Conservation (phyloP, 2,888 invertebrate genomes). For the Dysmachus trigonus region DNA sequence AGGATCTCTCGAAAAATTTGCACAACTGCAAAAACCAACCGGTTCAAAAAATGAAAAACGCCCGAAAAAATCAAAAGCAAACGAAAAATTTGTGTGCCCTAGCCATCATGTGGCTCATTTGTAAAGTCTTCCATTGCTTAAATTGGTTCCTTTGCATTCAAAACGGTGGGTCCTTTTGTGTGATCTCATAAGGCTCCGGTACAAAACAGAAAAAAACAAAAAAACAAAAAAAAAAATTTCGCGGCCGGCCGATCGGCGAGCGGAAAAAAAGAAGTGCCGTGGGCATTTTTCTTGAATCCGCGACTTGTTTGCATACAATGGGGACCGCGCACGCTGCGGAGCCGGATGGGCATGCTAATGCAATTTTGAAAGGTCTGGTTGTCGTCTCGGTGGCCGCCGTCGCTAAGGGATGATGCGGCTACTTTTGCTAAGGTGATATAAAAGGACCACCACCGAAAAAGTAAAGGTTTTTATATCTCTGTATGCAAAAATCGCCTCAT, state of each 20-base stretch:
- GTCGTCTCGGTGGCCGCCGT: background rate
- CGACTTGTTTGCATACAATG: conserved; percentile 44
- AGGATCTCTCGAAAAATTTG: conserved; percentile 16
- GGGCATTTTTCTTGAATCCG: conserved; percentile 26
- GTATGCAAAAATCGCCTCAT: conserved; percentile 21
- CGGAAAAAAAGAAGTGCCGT: background rate
- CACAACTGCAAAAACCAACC: conserved; percentile 40
- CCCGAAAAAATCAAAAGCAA: conserved; percentile 22
- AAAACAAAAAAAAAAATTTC: background rate
- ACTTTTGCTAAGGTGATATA: background rate
- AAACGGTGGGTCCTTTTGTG: conserved; percentile 31
- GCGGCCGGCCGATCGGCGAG: background rate
- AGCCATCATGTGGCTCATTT: conserved; percentile 36
- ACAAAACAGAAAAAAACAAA: background rate
- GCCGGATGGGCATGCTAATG: conserved; percentile 13
- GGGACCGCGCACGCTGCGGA: conserved; percentile 9
- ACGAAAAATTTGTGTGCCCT: background rate
- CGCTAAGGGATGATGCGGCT: background rate
- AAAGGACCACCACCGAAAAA: conserved; percentile 25
- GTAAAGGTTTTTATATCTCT: background rate
- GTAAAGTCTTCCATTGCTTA: conserved; percentile 19
- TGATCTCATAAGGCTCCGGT: background rate
- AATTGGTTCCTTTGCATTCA: conserved; percentile 34
- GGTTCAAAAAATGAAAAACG: background rate
- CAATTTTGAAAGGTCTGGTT: conserved; percentile 24